These are phyloP conservation scores for Poecilobothrus nobilitatus DNA, from an alignment of 2,888 invertebrate genomes.

Conservation along the genomic window DNA sequence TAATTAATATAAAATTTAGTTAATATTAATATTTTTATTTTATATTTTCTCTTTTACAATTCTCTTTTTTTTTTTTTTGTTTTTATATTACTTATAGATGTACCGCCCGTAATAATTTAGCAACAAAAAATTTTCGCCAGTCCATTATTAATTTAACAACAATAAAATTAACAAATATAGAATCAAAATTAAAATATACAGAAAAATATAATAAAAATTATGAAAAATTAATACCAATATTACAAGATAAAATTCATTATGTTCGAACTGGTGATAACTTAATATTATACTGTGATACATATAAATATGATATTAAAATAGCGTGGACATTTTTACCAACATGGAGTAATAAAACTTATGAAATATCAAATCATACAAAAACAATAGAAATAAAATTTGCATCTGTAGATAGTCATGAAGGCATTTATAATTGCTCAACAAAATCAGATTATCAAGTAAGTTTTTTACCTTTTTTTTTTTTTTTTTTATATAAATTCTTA, in stretches of 20 bases:
- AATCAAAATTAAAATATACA: constrained; percentile 12
- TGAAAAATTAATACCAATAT: constrained; percentile 33
- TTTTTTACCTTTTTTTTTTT: neutral
- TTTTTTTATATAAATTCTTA: no score
- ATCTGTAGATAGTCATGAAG: constrained; percentile 34
- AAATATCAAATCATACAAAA: constrained; percentile 27
- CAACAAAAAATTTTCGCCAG: constrained; percentile 40
- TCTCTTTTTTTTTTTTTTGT: constrained; percentile 5
- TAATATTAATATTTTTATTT: neutral
- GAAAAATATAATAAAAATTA: constrained; percentile 11
- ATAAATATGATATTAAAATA: constrained; percentile 31
- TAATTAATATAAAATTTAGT: no score
- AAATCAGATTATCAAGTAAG: constrained; percentile 31
- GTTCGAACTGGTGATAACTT: constrained; percentile 32
- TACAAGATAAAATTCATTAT: constrained; percentile 37
- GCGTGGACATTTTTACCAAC: constrained; percentile 37
- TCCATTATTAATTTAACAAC: constrained; percentile 31
- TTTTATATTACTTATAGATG: constrained; percentile 40
- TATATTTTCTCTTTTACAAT: neutral
- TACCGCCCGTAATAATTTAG: constrained; percentile 46
- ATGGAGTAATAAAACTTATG: neutral
- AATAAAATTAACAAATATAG: constrained; percentile 17
- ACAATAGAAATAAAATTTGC: constrained; percentile 33
- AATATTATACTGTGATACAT: constrained; percentile 33
- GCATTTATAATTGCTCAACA: constrained; percentile 37